Percentiles rank a stretch among this genome's conserved stretches.
Conservation (phyloP, 2,113 vertebrate genomes). For the Rhagologus leucostigma region DNA sequence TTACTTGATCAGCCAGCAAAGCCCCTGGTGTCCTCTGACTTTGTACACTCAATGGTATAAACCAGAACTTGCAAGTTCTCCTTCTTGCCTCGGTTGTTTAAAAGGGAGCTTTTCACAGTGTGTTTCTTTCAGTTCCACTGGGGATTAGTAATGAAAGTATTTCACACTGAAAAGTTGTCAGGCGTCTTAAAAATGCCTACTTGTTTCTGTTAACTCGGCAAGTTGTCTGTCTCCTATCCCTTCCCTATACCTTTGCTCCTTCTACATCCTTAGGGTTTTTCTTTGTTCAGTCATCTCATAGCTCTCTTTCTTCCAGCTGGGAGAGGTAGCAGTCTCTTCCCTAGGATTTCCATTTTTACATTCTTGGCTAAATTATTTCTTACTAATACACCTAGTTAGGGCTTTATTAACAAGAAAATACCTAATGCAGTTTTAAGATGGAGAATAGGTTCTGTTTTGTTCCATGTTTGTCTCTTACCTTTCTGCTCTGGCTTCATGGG, state of each 20-base stretch:
- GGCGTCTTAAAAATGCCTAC: neutral
- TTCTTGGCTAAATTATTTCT: neutral
- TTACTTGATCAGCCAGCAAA: neutral
- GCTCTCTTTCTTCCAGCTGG: neutral
- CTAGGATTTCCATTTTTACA: neutral
- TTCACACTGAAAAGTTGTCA: neutral
- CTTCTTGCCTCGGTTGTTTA: neutral
- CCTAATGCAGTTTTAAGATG: neutral
- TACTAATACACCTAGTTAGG: neutral
- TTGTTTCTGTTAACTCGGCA: neutral
- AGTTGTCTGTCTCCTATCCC: neutral
- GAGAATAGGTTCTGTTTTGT: neutral
- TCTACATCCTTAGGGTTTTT: rapidly evolving
- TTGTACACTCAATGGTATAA: neutral
- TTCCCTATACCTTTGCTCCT: neutral
- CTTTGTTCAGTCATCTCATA: neutral
- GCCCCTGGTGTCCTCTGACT: neutral
- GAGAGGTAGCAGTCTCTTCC: neutral
- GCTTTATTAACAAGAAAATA: neutral
- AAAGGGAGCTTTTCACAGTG: neutral
- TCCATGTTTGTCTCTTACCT: neutral
- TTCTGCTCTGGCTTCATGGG: neutral
- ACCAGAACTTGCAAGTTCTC: neutral
- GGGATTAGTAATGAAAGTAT: neutral
- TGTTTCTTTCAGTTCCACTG: neutral